Base-by-base conservation (phyloP, 2,888 invertebrate species). In the Sarcophaga variegata region DNA sequence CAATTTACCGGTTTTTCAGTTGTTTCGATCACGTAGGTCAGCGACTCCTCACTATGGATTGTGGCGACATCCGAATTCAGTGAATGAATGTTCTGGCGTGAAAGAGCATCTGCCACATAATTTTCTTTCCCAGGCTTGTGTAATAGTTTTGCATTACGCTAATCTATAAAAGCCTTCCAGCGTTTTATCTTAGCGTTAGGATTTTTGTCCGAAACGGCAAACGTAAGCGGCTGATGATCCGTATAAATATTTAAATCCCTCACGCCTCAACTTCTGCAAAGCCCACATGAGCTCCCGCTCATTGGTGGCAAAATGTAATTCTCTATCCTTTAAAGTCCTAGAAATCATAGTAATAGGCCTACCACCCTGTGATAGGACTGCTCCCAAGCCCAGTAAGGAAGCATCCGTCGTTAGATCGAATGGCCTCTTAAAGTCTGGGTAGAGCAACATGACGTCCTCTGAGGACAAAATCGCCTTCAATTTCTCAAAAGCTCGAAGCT, bases 231-330 rank as follows among this genome's bases (percentile, higher is more conserved):
- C 60, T 89, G 87, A 64, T 89, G 87, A 74, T 88, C 85, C 3
- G 85, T 89, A 63, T 27, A 88, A 66, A 89, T 89, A 47, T 87
- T 88, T 12, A 88, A 20, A 62, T 87, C 80, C 45, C 37, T 90
- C 47, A 89, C 89, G 2, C 92, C 91, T 82, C 14, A 93, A 91
- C 49, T 91, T 90, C 83, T 92, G 90, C 3, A 90, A 83, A 0
- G 91, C 91, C 91, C 91, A 92, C 0, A 93, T 89, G 5, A 93
- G 77, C 88, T 93, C 92, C 49, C 92, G 49, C 37, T 74, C 78
- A 22, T 82, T 80, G 6, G 86, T 80, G n/a, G 80, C 75, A 22
- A 47, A 80, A 60, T 86, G 45, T 25, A 64, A 17, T 54, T 72
- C 85, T 20, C 22, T 64, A 45, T 54, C 62, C 37, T 27, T 71